These are phyloP conservation scores for Sycophila sp. DNA, from an alignment of 1,140 invertebrate species.

Conservation along the genomic window DNA sequence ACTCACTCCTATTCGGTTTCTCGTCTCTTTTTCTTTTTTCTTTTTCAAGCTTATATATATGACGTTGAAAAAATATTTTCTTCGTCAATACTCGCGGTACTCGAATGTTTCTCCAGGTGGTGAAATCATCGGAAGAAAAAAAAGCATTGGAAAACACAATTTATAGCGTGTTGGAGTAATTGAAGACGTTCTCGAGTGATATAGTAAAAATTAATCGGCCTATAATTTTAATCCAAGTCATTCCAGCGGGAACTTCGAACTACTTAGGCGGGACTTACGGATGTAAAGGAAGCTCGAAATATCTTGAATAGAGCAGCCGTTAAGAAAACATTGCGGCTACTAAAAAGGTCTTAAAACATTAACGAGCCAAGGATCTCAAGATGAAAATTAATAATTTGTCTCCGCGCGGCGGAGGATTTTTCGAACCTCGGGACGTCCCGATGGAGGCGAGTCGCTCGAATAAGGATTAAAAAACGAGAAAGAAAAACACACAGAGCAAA, in stretches of 20 bases:
- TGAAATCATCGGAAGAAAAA: background rate
- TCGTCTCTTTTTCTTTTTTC: conserved; percentile 17
- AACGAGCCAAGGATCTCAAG: background rate
- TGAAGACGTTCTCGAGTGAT: no score
- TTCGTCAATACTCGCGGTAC: no score
- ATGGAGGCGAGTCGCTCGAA: background rate
- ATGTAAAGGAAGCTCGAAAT: no score
- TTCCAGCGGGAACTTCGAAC: no score
- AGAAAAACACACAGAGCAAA: conserved; percentile 40
- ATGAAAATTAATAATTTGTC: conserved; percentile 35
- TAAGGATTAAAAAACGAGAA: conserved; percentile 8
- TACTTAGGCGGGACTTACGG: no score
- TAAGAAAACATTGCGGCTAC: no score
- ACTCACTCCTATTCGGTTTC: no score
- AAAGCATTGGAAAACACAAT: background rate
- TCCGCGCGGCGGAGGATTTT: background rate
- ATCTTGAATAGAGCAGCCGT: no score
- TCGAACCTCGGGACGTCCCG: conserved; percentile 1
- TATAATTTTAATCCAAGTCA: no score
- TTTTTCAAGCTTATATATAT: background rate
- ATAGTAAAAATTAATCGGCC: no score
- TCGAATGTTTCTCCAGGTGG: no score
- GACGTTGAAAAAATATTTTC: background rate
- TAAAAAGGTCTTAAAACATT: background rate
- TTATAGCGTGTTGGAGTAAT: no score